Conservation (phyloP, 1,140 invertebrate genomes). For the Drusus annulatus region DNA sequence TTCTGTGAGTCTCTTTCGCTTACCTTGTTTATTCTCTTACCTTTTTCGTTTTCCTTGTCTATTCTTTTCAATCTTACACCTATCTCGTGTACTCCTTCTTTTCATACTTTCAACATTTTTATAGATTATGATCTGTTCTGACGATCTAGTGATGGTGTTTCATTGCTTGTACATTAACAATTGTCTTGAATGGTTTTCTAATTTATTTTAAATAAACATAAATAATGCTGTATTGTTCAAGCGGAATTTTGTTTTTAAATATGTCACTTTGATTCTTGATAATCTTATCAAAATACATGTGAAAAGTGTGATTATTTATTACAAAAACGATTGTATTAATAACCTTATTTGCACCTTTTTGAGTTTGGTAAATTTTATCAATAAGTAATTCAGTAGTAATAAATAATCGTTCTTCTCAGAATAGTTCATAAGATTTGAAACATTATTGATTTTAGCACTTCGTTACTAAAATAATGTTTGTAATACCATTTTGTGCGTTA, state of each 20-base stretch:
- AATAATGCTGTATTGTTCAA: not conserved
- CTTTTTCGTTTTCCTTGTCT: not conserved
- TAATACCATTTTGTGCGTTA: too few relatives aligned
- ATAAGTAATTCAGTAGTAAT: too few relatives aligned
- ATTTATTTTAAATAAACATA: not conserved
- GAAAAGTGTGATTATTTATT: constrained; percentile 9
- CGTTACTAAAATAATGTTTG: too few relatives aligned
- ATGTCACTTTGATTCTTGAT: not conserved
- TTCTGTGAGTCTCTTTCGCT: constrained; percentile 24
- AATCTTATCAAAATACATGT: not conserved
- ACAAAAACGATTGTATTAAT: not conserved
- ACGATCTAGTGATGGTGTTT: constrained; percentile 3
- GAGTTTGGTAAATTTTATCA: too few relatives aligned
- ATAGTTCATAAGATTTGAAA: too few relatives aligned
- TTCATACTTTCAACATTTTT: too few relatives aligned
- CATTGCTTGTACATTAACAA: constrained; percentile 1
- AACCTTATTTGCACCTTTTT: not conserved
- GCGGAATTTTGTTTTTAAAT: not conserved
- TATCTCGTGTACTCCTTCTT: too few relatives aligned
- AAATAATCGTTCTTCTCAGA: too few relatives aligned
- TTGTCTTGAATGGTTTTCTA: not conserved
- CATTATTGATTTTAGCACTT: too few relatives aligned
- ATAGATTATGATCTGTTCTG: not conserved
- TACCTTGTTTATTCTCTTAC: not conserved
- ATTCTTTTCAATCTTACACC: too few relatives aligned